A percentile compares a stretch with the other conserved stretches of the same genome.
phyloP scores from a whole-genome alignment of 2,113 vertebrate species.

The Apodemus speciosus region DNA sequence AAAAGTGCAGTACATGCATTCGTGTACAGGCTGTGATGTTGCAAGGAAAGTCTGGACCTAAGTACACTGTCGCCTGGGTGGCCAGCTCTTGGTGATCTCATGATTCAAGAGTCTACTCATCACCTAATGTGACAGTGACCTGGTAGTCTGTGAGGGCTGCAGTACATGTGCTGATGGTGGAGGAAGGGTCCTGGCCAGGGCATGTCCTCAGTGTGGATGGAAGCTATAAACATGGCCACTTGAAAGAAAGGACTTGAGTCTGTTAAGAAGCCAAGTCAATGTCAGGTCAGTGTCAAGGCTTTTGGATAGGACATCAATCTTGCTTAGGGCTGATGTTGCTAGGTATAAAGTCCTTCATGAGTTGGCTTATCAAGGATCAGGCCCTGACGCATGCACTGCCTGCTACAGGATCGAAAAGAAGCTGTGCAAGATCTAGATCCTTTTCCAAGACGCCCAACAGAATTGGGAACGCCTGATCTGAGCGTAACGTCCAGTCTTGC shows the following conservation, averaged over 20 bases:
- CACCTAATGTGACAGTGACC: background rate
- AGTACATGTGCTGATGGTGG: background rate
- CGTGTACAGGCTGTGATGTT: background rate
- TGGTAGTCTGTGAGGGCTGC: background rate
- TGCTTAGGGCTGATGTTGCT: background rate
- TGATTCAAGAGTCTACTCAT: background rate
- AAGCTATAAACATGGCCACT: background rate
- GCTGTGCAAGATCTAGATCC: background rate
- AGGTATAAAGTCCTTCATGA: background rate
- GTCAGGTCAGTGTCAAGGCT: background rate
- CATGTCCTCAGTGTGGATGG: background rate
- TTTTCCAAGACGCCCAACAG: background rate
- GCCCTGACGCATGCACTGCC: background rate
- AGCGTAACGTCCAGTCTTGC: background rate
- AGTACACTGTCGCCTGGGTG: background rate
- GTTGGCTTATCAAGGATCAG: background rate
- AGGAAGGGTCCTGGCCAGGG: background rate
- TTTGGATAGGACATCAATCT: background rate
- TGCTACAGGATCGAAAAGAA: background rate
- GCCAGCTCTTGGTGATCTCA: background rate
- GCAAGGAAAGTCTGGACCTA: background rate
- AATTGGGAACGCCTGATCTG: background rate
- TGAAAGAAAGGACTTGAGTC: background rate
- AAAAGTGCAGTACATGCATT: background rate
- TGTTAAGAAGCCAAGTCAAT: background rate